Evolutionary conservation across 2,797 vertebrate species (phyloP), one percentile per base, ranked within the genome.

Genomic region (Sarcoramphus papa): DNA sequence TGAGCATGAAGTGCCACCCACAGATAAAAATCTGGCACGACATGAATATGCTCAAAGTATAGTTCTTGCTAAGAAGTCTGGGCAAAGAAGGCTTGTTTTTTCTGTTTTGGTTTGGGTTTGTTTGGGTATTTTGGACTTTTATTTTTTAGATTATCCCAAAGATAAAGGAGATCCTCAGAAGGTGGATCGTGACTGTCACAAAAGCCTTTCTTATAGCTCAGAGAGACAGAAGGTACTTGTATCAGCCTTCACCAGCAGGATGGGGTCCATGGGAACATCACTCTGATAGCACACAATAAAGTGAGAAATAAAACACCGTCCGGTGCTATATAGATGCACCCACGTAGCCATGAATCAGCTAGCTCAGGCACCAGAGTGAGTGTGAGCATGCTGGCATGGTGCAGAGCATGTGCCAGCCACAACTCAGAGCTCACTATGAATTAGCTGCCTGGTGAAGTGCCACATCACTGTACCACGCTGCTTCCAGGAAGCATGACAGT

Each of bases 351-450:
- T 15, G 31, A 78, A 35, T 2, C 10, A 74, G 28, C 19, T 14
- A 3, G 17, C 40, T n/a, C 41, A 62, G n/a, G 17, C 37, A 87
- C 31, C 33, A 53, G 28, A 40, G 25, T 12, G 22, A 74, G 23
- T 0, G 7, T 24, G n/a, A 75, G 20, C 0, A 0, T 25, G 18
- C 33, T 41, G 30, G 15, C 43, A 73, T 0, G 4, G 35, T n/a
- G 41, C 53, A 77, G 10, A 21, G 48, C 41, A 50, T 12, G 6
- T 6, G 47, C 24, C 77, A 62, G 51, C 9, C 21, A 24, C 24
- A 22, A 47, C 35, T 70, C 12, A 1, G 69, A 53, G 64, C 41
- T 50, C 33, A 7, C 60, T 14, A 10, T 10, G 48, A 28, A 31
- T 40, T 33, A 45, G 23, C 8, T 54, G 35, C 53, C 41, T 60